phyloP scores from a whole-genome alignment of 2,113 vertebrate genomes.

The Todiramphus chloris region DNA sequence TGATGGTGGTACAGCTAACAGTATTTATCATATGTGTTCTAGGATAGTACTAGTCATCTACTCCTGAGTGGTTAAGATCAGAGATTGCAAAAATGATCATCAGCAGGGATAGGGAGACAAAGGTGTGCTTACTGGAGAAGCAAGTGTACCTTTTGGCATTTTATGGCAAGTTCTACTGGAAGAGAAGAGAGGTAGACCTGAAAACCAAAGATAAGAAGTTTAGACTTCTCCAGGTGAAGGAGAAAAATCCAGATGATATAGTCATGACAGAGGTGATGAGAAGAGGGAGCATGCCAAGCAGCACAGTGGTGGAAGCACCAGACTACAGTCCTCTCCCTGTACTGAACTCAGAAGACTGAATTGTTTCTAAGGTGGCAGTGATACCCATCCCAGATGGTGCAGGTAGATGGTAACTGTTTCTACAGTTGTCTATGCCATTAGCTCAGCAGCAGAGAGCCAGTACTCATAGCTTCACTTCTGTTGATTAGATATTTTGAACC shows the following conservation, averaged over 20 bases:
- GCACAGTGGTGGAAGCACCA: neutral
- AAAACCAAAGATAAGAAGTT: neutral
- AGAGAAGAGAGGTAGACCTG: neutral
- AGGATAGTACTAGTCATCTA: neutral
- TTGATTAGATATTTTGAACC: neutral
- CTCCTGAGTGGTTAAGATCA: neutral
- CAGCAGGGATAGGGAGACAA: neutral
- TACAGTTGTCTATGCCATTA: neutral
- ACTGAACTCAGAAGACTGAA: neutral
- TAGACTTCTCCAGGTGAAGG: neutral
- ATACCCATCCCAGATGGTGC: neutral
- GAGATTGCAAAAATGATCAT: neutral
- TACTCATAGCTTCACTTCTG: neutral
- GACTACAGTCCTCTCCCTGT: neutral
- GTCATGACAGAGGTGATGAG: neutral
- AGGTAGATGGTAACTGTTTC: neutral
- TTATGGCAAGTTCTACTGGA: neutral
- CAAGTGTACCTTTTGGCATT: neutral
- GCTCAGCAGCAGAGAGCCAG: neutral
- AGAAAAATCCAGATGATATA: neutral
- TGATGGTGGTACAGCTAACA: neutral
- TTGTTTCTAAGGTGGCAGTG: neutral
- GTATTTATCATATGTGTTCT: neutral
- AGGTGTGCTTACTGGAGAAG: neutral
- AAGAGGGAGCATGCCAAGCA: neutral